Evolutionary conservation across 2,797 vertebrate species (phyloP), one percentile per base, ranked within the genome.

Genomic region (Dromococcyx pavoninus): DNA sequence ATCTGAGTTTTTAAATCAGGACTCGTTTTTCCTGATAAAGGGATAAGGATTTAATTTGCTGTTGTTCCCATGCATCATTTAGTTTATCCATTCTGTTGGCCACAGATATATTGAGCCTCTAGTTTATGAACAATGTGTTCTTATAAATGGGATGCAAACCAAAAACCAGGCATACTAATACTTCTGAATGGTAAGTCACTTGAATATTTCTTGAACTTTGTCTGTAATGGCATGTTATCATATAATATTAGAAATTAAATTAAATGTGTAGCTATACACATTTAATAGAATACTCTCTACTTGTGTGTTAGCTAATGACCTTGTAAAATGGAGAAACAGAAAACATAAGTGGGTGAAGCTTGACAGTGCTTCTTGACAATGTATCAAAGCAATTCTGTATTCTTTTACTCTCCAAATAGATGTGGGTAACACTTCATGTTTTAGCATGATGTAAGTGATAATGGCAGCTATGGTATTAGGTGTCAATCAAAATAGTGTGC

Each of bases 331-430:
- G 76, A 95, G 89, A 92, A 95, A 70, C 51, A 76, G 89, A 96
- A 92, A 91, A 91, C 88, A 65, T 72, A 60, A n/a, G 95, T 96
- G 90, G 96, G 94, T 95, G 94, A 96, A 88, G 61, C 90, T 93
- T 96, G 96, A 95, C 94, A 95, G 95, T 86, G 53, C 87, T 90
- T 89, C 88, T 91, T 96, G 94, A 97, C 95, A 95, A 91, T 11
- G 77, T 95, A 93, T 92, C 96, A 92, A 94, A 95, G 92, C 83
- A 94, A 86, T 95, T 94, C 76, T 90, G 76, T 91, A 89, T 92
- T 93, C 88, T 92, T 92, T 91, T 88, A 86, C 89, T 94, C 87
- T 92, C 82, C 75, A 78, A 85, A 93, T 94, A 86, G 89, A 95
- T 87, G 78, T 92, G 90, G 95, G 93, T 95, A 93, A 93, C 93